Percentiles rank a stretch among this genome's conserved stretches.
Conservation (phyloP, 2,888 invertebrate genomes). For the Cheilosia vernalis region DNA sequence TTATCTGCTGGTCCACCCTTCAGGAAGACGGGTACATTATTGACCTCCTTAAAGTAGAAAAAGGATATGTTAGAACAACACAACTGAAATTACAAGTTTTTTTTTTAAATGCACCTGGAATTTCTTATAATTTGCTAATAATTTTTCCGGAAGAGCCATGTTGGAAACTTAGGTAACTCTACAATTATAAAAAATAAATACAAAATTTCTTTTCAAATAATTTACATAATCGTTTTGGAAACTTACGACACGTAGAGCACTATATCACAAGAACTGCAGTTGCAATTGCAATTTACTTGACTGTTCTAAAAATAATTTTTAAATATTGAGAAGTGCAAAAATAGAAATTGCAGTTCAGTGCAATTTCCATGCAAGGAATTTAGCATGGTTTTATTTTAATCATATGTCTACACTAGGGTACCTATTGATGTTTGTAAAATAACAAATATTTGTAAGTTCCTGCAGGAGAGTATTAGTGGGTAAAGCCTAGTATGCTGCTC, state of each 20-base stretch:
- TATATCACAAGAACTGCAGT: constrained; percentile 35
- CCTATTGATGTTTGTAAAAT: neutral
- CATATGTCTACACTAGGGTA: constrained; percentile 1
- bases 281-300: constrained; percentile 62
- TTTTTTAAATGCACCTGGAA: constrained; percentile 79
- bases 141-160: constrained; percentile 82
- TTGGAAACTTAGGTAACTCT: constrained; percentile 78
- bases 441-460: neutral
- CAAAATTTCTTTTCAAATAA: neutral
- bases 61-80: constrained; percentile 19
- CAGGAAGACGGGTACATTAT: constrained; percentile 81
- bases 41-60: constrained; percentile 79
- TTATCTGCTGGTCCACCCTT: constrained; percentile 83
- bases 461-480: too few relatives aligned
- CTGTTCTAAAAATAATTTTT: constrained; percentile 61
- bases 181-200: neutral
- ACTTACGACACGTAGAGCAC: constrained; percentile 35
- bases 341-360: constrained; percentile 46
- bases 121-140: constrained; percentile 80
- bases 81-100: neutral
- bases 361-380: constrained; percentile 26
- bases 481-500: too few relatives aligned
- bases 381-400: neutral
- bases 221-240: constrained; percentile 57
- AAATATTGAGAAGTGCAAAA: constrained; percentile 34